Evolutionary conservation across 2,113 vertebrate species (phyloP).

Genomic region (Boulengeromyrus knoepffleri): DNA sequence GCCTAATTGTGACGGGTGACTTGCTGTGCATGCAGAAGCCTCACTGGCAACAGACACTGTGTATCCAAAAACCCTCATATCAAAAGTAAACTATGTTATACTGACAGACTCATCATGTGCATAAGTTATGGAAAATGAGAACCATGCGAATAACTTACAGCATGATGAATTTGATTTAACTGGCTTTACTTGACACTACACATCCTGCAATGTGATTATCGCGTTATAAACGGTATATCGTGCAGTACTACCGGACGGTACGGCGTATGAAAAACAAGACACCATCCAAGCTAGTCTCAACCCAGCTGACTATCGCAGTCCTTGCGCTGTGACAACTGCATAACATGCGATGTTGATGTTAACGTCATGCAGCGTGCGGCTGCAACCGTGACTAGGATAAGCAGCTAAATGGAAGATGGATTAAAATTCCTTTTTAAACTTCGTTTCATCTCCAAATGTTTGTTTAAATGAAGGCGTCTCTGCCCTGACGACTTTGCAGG

Average conservation of each 20-base stretch:
- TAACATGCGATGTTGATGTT: neutral
- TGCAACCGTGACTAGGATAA: neutral
- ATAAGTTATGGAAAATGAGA: neutral
- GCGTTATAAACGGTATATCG: neutral
- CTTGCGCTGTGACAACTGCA: neutral
- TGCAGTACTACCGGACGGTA: neutral
- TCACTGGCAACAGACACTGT: neutral
- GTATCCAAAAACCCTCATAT: neutral
- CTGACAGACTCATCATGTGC: neutral
- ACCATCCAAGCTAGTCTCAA: neutral
- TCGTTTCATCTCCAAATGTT: neutral
- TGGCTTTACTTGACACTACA: neutral
- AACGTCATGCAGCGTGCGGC: neutral
- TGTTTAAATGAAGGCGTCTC: neutral
- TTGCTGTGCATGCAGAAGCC: neutral
- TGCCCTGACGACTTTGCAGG: neutral
- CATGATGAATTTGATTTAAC: neutral
- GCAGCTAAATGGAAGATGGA: neutral
- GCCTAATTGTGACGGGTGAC: neutral
- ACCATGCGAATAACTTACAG: neutral
- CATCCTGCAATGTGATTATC: neutral
- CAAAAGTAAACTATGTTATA: neutral
- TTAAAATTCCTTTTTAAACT: neutral
- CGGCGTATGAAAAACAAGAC: neutral
- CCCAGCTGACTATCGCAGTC: neutral